Evolutionary conservation across 2,797 vertebrate genomes (phyloP).

Genomic region (Microctenopoma lineatum): DNA sequence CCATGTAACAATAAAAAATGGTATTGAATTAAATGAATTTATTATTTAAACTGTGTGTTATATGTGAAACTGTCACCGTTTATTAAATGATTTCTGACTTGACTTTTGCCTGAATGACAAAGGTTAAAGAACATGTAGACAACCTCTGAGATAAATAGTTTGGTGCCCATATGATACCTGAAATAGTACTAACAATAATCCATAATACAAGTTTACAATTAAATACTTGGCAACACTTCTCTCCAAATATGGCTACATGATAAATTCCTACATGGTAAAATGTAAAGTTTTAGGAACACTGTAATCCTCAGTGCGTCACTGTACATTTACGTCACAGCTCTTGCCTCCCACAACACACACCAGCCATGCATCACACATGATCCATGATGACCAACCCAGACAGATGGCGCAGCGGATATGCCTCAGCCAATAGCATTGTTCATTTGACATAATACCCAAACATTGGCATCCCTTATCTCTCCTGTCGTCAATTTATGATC

Average conservation of each 20-base stretch:
- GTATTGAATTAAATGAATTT: conserved; percentile 20
- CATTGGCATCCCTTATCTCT: conserved; percentile 59
- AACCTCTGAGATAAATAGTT: background rate
- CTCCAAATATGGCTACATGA: too few relatives aligned
- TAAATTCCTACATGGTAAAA: background rate
- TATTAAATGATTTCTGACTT: background rate
- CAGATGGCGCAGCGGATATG: conserved; percentile 72
- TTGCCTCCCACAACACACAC: conserved; percentile 21
- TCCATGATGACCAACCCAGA: conserved; percentile 42
- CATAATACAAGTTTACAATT: too few relatives aligned
- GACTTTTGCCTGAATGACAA: background rate
- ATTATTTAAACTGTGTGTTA: background rate
- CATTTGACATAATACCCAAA: conserved; percentile 78
- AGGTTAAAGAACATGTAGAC: background rate
- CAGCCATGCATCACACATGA: conserved; percentile 52
- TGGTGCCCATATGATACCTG: too few relatives aligned
- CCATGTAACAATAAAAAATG: background rate
- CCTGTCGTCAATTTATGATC: conserved; percentile 58
- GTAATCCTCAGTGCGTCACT: conserved; percentile 59
- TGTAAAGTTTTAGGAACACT: conserved; percentile 34
- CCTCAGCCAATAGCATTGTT: conserved; percentile 75
- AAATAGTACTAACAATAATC: background rate
- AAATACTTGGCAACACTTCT: too few relatives aligned
- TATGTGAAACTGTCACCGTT: background rate
- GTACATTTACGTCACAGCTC: conserved; percentile 49